These are phyloP conservation scores for Cosmia pyralina DNA, from an alignment of 2,888 invertebrate species.

Conservation along the genomic window DNA sequence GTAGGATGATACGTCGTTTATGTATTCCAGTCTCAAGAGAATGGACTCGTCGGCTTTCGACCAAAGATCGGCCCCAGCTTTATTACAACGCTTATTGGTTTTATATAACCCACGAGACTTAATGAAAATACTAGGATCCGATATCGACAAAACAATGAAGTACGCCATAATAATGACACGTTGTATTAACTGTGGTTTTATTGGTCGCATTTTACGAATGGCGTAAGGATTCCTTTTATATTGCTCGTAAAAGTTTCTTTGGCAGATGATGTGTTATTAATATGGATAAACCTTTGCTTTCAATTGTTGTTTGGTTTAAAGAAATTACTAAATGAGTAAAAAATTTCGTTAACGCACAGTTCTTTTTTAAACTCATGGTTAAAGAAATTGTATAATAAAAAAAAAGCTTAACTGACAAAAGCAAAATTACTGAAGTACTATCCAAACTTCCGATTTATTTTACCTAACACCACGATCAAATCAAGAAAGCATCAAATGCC, in stretches of 20 bases:
- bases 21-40: constrained; percentile 73
- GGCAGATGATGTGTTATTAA: constrained; percentile 55
- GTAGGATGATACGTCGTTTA: constrained; percentile 70
- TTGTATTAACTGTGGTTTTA: constrained; percentile 48
- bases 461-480: not conserved
- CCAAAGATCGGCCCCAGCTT: constrained; percentile 74
- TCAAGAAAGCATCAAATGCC: not conserved
- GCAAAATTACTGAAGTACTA: too few relatives aligned
- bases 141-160: constrained; percentile 61
- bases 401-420: too few relatives aligned
- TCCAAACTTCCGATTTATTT: too few relatives aligned
- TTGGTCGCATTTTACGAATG: constrained; percentile 46
- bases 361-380: too few relatives aligned
- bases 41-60: constrained; percentile 69
- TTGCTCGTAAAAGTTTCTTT: constrained; percentile 45
- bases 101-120: constrained; percentile 73
- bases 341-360: too few relatives aligned
- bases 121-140: constrained; percentile 71
- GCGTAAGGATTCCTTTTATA: constrained; percentile 41
- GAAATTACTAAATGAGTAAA: not conserved
- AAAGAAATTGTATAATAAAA: not conserved
- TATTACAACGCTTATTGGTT: constrained; percentile 79
- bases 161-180: constrained; percentile 46
- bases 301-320: not conserved
- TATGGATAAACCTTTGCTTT: constrained; percentile 34